phyloP scores from a whole-genome alignment of 1,140 invertebrate genomes.

The Hylaeus volcanicus region DNA sequence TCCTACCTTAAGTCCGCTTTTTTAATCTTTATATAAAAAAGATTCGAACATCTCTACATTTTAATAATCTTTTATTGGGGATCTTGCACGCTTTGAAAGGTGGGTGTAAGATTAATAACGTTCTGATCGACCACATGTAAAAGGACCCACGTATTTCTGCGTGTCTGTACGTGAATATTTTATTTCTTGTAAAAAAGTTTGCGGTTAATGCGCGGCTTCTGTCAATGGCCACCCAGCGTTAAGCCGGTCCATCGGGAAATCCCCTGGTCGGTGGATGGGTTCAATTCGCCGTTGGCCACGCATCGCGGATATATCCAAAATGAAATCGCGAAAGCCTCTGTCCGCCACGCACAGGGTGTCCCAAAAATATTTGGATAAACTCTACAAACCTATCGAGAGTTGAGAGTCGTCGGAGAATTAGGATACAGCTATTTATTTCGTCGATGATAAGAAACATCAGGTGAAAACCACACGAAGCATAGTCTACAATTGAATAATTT shows the following conservation, averaged over 20 bases:
- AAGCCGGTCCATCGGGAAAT: conserved; percentile 27
- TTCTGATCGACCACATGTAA: neutral
- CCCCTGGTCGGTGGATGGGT: conserved; percentile 1
- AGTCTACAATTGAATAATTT: no score
- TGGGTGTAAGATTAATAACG: neutral
- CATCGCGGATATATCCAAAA: conserved; percentile 16
- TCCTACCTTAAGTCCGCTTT: no score
- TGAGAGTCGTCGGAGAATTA: no score
- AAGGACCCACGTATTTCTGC: neutral
- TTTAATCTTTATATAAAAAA: no score
- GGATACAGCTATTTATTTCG: no score
- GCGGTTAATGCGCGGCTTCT: neutral
- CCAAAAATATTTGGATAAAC: neutral
- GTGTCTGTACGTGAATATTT: neutral
- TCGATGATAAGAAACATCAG: no score
- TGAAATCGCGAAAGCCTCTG: neutral
- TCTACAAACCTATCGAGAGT: no score
- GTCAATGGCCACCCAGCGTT: neutral
- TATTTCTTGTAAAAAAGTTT: neutral
- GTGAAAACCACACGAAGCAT: no score
- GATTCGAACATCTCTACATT: no score
- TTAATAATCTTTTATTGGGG: no score
- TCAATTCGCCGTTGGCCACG: neutral
- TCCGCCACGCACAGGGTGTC: neutral
- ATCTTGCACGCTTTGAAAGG: neutral